Base-by-base conservation (phyloP, 2,888 invertebrate species). In the Eucriotettix oculatus region DNA sequence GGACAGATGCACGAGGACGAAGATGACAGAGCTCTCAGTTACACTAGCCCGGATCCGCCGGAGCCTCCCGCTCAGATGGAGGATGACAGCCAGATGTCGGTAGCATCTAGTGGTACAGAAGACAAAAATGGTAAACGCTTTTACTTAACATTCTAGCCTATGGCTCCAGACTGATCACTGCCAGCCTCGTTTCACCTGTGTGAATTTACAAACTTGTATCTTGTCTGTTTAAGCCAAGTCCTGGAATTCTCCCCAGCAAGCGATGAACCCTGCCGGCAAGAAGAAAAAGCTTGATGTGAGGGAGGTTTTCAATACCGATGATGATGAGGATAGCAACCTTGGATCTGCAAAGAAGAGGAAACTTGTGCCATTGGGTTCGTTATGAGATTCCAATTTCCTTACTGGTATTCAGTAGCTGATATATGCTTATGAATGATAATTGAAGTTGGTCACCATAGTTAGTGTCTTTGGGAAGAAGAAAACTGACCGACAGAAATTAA, bases 261-360 rank as follows among this genome's bases (percentile, higher is more conserved):
- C 48, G 5, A 55, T 29, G 9, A 48, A 60, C 5, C 53, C 61
- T 16, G 55, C 54, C 16, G 43, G 58, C 42, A 69, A 68, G 64
- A 84, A 86, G 68, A 88, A 86, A 74, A 89, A 87, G 71, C 78
- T 88, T 63, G 87, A 87, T 65, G 83, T 91, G 0, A 84, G 87
- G 65, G 89, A 89, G 69, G 90, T 91, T 7, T 92, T 92, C 71
- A 90, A 89, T 73, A 87, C 86, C 62, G 90, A 90, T 66, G 90
- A 90, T 66, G 87, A 87, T 66, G 80, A 79, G 64, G 84, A 84
- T 60, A 75, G 72, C 62, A 72, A 70, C 61, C 72, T 75, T 57
- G 73, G 75, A 61, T 69, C 72, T 44, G 74, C 76, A 60, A 87
- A 86, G 71, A 87, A 86, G 74, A 79, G 90, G 66, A 90, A 89